Evolutionary conservation across 1,140 invertebrate species (phyloP), one percentile per base, ranked within the genome.

Genomic region (Aphelenchoides fujianensis): DNA sequence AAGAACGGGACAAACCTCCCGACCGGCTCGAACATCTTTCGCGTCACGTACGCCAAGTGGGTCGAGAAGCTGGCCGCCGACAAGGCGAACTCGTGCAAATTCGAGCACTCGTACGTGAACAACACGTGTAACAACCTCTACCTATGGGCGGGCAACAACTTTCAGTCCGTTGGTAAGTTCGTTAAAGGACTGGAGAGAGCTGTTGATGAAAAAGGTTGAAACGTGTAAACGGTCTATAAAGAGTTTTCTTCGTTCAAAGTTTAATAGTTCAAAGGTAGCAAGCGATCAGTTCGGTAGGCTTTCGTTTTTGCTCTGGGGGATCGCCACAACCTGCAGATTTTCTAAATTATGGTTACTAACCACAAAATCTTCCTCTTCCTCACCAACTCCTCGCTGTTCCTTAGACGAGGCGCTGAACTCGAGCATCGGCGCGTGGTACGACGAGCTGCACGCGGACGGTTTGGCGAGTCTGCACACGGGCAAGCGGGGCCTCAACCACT

Each of bases 71-170:
- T 7, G 5, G 55, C 55, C 7, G 5, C 7, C 5, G 55, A 5
- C 34, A 7, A 7, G 23, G 55, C 55, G 5, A 19, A 59, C 5
- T 30, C 5, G 12, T 59, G 55, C 19, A 32, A 59, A 5, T 59
- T 59, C 19, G 23, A 59, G 34, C 55, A 59, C 55, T 30, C 5
- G 19, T 7, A 59, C 7, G 5, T 59, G 27, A 59, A 59, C 19
- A 5, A 59, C 5, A 59, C 55, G 19, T 19, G 5, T 5, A 59
- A 59, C 55, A 59, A 59, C 55, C 19, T 59, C 27, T 59, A 59
- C 34, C 23, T 48, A 23, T 48, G 23, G 12, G 41, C 41, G 23
- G 41, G 12, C 41, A 48, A 48, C 41, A 23, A 48, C 23, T 48
- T 48, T 23, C 41, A 48, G 23, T 23, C 41, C 12, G 23, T 48